Evolutionary conservation across 2,113 vertebrate genomes (phyloP), one percentile per base, ranked within the genome.

Genomic region (Eclectus roratus): DNA sequence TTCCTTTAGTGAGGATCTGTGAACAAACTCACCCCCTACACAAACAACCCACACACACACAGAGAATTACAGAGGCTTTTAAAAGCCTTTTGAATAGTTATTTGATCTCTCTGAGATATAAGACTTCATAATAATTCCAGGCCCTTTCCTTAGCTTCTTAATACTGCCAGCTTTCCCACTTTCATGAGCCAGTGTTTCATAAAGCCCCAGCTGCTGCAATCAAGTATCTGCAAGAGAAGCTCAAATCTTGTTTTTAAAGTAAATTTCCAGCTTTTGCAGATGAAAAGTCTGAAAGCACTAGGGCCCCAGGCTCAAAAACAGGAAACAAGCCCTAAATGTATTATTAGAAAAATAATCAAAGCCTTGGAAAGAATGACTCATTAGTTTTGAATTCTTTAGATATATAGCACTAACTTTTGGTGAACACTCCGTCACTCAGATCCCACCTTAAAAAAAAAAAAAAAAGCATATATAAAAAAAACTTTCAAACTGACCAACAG

Each of bases 151-250:
- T 76, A 85, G 78, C 56, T 93, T 50, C 83, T 68, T 89, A 78
- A 70, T 47, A 25, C 78, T 82, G 58, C 65, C 71, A 90, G 37
- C 25, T 80, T 66, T 94, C 64, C 74, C 74, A 56, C 87, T 95
- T 93, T 71, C 74, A 84, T 55, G 47, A 95, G 76, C 50, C 80
- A 80, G 23, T 77, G 68, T 88, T 95, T 94, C 85, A 90, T 88
- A 93, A 94, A 90, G n/a, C 33, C 63, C 64, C 93, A 96, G 94
- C 94, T 94, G 82, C 71, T 91, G 76, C 68, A 93, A 88, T 92
- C 94, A 92, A 91, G 72, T 94, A 94, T 91, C 76, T 96, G 79
- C 94, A 96, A 88, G 47, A 8, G 41, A 95, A 97, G 74, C 71
- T 91, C 85, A 93, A 93, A 83, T 93, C 79, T 90, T 77, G 35